Conservation (phyloP, 2,797 vertebrate genomes). For the Danio choprae region DNA sequence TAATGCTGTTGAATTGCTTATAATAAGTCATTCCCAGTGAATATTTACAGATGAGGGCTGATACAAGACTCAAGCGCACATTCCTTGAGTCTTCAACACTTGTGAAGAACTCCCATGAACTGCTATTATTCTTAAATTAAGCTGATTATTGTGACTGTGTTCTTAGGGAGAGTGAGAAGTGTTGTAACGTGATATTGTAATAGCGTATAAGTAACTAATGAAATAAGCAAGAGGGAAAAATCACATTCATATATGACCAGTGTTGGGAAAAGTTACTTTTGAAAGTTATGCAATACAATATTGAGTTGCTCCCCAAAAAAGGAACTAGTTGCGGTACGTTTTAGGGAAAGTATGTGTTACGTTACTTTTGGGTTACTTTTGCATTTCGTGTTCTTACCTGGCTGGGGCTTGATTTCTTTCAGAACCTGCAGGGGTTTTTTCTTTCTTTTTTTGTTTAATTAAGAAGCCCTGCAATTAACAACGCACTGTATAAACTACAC, state of each 20-base stretch:
- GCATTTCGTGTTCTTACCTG: too few relatives aligned
- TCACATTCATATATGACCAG: not conserved
- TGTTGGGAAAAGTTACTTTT: too few relatives aligned
- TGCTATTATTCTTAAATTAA: slow-evolving; percentile 19
- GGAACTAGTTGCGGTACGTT: too few relatives aligned
- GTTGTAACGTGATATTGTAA: not conserved
- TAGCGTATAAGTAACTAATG: slow-evolving; percentile 2
- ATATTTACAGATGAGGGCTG: slow-evolving; percentile 41
- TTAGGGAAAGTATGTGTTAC: too few relatives aligned
- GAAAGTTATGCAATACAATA: too few relatives aligned
- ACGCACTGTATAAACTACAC: too few relatives aligned
- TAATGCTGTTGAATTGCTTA: slow-evolving; percentile 48
- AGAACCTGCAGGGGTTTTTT: too few relatives aligned
- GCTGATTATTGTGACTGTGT: not conserved
- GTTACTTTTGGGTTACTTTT: too few relatives aligned
- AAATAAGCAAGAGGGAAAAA: not conserved
- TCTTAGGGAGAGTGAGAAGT: not conserved
- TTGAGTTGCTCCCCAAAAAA: too few relatives aligned
- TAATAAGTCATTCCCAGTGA: slow-evolving; percentile 37
- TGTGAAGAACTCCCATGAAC: not conserved
- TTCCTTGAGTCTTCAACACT: not conserved
- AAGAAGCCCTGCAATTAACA: too few relatives aligned
- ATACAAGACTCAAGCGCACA: slow-evolving; percentile 39
- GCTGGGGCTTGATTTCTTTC: too few relatives aligned
- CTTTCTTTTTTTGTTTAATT: too few relatives aligned